These are phyloP conservation scores for Cyprinodon diabolis DNA, from an alignment of 2,797 vertebrate genomes.

Conservation along the genomic window DNA sequence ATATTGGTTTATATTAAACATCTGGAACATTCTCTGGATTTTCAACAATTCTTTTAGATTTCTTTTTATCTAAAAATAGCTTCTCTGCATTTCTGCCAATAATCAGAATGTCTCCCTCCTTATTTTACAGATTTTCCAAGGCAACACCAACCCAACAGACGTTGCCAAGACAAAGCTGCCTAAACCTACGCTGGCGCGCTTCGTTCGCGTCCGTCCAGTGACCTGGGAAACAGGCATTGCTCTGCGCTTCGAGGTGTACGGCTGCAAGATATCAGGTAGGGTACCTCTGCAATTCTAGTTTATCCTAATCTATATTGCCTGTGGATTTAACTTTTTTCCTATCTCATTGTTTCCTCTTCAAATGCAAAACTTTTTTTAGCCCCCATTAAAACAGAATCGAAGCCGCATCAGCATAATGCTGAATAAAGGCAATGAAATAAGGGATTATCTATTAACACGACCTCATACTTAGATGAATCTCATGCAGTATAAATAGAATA, in stretches of 20 bases:
- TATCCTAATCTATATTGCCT: slow-evolving; percentile 17
- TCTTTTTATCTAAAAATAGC: not conserved
- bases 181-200: slow-evolving; percentile 92
- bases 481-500: slow-evolving; percentile 77
- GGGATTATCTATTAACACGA: slow-evolving; percentile 75
- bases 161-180: slow-evolving; percentile 88
- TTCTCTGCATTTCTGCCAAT: slow-evolving; percentile 34
- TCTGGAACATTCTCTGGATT: not conserved
- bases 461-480: slow-evolving; percentile 76
- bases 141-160: slow-evolving; percentile 93
- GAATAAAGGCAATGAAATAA: slow-evolving; percentile 60
- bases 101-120: slow-evolving; percentile 42
- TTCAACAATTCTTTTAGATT: not conserved
- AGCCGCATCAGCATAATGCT: slow-evolving; percentile 40
- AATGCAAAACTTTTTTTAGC: not conserved
- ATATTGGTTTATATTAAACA: not conserved
- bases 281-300: slow-evolving; percentile 29
- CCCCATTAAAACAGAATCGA: not conserved
- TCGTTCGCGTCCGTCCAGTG: slow-evolving; percentile 89
- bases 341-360: not conserved
- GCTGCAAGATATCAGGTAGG: slow-evolving; percentile 97
- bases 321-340: slow-evolving; percentile 2
- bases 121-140: slow-evolving; percentile 87
- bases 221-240: slow-evolving; percentile 96
- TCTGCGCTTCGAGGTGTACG: slow-evolving; percentile 97